Percentiles rank a stretch among this genome's conserved stretches.
These are phyloP conservation scores for Drosophila parabipectinata DNA, from an alignment of 1,140 invertebrate genomes.

Conservation along the genomic window DNA sequence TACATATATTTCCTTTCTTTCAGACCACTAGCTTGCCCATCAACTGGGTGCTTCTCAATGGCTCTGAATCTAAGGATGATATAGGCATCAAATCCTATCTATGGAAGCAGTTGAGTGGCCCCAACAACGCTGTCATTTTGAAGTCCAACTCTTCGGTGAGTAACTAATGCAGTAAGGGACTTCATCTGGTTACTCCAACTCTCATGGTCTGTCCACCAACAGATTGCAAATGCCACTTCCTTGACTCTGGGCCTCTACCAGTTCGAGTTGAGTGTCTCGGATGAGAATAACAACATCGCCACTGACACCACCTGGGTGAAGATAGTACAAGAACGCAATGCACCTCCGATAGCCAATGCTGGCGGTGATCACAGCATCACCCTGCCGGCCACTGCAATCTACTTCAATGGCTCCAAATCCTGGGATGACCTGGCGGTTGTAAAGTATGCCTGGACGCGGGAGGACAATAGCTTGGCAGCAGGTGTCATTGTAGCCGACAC, in stretches of 20 bases:
- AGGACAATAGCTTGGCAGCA: conserved; percentile 92
- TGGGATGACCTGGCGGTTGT: conserved; percentile 94
- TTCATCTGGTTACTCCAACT: not conserved
- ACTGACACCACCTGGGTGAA: conserved; percentile 89
- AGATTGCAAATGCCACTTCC: conserved; percentile 89
- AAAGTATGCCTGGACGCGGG: conserved; percentile 93
- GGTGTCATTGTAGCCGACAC: conserved; percentile 91
- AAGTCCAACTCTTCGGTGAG: conserved; percentile 84
- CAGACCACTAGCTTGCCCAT: conserved; percentile 92
- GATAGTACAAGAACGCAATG: conserved; percentile 96
- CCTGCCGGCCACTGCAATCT: conserved; percentile 90
- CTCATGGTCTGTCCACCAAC: conserved; percentile 14
- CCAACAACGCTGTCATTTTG: conserved; percentile 85
- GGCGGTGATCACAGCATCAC: conserved; percentile 92
- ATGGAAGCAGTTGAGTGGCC: conserved; percentile 91
- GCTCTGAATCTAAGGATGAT: conserved; percentile 92
- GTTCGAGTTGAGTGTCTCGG: conserved; percentile 93
- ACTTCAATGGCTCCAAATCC: conserved; percentile 93
- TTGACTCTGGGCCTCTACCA: conserved; percentile 93
- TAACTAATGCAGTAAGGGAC: not conserved
- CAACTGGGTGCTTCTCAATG: conserved; percentile 91
- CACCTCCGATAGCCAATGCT: conserved; percentile 93
- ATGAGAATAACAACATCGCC: conserved; percentile 92
- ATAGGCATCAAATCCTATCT: conserved; percentile 91
- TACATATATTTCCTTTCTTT: not conserved